Evolutionary conservation across 2,888 invertebrate genomes (phyloP).

Genomic region (Marasmarcha lunaedactyla): DNA sequence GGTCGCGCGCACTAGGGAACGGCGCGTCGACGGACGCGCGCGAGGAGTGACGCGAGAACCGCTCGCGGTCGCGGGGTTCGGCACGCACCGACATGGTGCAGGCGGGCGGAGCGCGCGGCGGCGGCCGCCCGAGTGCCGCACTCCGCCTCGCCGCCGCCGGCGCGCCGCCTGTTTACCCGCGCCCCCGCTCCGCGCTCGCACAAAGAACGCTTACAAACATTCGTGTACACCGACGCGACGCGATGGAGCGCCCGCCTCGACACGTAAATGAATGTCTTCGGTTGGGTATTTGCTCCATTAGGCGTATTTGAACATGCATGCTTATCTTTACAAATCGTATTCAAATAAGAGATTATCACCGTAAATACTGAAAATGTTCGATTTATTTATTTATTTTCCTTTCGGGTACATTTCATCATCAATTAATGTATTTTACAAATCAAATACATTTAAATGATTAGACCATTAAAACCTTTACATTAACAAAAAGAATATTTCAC

Average conservation of each 20-base stretch:
- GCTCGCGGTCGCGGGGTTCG: slow-evolving; percentile 58
- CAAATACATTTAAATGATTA: too few species aligned
- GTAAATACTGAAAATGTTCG: too few species aligned
- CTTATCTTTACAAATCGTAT: too few species aligned
- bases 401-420: too few species aligned
- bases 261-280: background rate
- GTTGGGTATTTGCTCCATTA: slow-evolving; percentile 45
- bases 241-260: slow-evolving; percentile 5
- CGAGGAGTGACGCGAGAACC: slow-evolving; percentile 62
- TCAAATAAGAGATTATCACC: too few species aligned
- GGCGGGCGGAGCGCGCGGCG: slow-evolving; percentile 62
- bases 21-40: slow-evolving; percentile 62
- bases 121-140: slow-evolving; percentile 59
- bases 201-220: slow-evolving; percentile 54
- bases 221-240: slow-evolving; percentile 18
- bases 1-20: slow-evolving; percentile 52
- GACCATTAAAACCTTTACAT: too few species aligned
- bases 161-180: slow-evolving; percentile 47
- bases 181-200: slow-evolving; percentile 46
- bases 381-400: too few species aligned
- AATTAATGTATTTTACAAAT: too few species aligned
- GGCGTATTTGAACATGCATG: slow-evolving; percentile 33
- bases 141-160: slow-evolving; percentile 13
- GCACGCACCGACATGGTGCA: slow-evolving; percentile 64
- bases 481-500: too few species aligned